Conservation (phyloP, 2,888 invertebrate species). For the Ditula angustiorana region DNA sequence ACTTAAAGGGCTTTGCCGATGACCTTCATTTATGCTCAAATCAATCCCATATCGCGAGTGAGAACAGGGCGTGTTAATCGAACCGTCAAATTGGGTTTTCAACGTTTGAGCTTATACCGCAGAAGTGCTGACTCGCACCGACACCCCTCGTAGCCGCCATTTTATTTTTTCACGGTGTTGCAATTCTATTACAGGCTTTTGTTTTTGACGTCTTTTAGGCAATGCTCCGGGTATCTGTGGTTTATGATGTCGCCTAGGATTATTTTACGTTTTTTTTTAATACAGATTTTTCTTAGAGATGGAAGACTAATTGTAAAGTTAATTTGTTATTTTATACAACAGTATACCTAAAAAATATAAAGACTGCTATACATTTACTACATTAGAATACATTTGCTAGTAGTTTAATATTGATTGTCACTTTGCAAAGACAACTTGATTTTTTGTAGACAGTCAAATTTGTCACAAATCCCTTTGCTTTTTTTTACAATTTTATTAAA, state of each 20-base stretch:
- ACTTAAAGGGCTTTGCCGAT: neutral
- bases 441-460: no score
- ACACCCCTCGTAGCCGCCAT: slow-evolving; percentile 67
- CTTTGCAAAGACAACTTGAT: no score
- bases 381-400: no score
- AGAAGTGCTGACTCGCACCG: slow-evolving; percentile 78
- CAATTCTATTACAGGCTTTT: slow-evolving; percentile 69
- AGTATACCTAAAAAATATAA: no score
- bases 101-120: slow-evolving; percentile 76
- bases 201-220: slow-evolving; percentile 40
- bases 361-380: no score
- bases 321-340: no score
- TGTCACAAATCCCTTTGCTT: no score
- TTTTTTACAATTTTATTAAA: no score
- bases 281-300: no score
- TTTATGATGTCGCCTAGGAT: neutral
- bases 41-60: slow-evolving; percentile 52
- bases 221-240: neutral
- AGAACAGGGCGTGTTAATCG: slow-evolving; percentile 69
- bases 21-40: slow-evolving; percentile 45
- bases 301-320: no score
- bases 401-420: no score
- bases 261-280: neutral
- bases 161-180: slow-evolving; percentile 74
- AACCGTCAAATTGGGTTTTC: slow-evolving; percentile 83